These are phyloP conservation scores for Prinia subflava DNA, from an alignment of 2,113 vertebrate genomes.

Conservation along the genomic window DNA sequence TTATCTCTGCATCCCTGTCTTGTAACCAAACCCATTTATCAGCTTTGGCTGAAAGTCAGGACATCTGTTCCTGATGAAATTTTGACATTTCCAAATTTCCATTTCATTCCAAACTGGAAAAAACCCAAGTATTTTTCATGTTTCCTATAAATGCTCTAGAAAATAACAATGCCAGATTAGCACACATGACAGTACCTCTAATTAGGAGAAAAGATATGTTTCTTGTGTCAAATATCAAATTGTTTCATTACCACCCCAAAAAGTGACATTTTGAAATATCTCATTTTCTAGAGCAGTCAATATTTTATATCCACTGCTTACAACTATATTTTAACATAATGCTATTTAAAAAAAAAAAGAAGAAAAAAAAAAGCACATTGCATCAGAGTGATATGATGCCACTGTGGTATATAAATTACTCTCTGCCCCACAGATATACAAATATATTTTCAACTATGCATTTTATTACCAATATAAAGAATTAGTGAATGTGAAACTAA, in stretches of 20 bases:
- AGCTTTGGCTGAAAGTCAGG: constrained; percentile 8
- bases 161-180: constrained; percentile 5
- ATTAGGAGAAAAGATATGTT: not conserved
- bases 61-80: constrained; percentile 39
- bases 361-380: not conserved
- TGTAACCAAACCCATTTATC: constrained; percentile 1
- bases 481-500: not conserved
- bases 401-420: not conserved
- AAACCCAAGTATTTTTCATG: not conserved
- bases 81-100: constrained; percentile 41
- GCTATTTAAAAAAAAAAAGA: not conserved
- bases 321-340: not conserved
- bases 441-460: not conserved
- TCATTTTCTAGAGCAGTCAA: not conserved
- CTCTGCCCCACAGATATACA: not conserved
- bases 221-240: not conserved
- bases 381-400: not conserved
- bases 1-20: not conserved
- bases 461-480: not conserved
- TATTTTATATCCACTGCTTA: not conserved
- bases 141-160: not conserved
- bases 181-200: not conserved
- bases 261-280: not conserved
- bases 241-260: not conserved
- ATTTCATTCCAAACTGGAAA: constrained; percentile 25